Evolutionary conservation across 2,113 vertebrate species (phyloP).

Genomic region (Origma solitaria): DNA sequence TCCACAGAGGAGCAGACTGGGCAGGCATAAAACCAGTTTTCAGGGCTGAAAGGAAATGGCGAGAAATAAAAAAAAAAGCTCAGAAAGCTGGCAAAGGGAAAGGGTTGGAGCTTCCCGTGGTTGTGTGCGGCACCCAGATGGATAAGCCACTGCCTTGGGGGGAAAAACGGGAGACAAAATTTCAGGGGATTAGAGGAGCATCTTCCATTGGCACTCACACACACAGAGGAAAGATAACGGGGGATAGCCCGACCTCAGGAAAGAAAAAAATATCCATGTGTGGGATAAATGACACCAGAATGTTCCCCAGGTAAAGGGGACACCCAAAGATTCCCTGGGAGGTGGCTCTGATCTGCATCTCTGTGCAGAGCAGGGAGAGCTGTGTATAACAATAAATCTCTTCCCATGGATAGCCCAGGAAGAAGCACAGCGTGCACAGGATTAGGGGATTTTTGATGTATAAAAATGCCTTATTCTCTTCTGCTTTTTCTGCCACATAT

Average conservation of each 20-base stretch:
- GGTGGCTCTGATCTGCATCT: neutral
- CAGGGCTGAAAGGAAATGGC: neutral
- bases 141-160: neutral
- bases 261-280: rapidly evolving
- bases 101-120: neutral
- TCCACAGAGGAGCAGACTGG: neutral
- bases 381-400: neutral
- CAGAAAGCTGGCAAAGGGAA: neutral
- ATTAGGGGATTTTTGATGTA: neutral
- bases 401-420: neutral
- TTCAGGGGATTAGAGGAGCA: neutral
- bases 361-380: neutral
- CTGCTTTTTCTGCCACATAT: neutral
- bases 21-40: neutral
- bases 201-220: neutral
- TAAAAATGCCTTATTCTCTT: neutral
- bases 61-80: neutral
- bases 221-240: neutral
- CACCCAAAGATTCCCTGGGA: neutral
- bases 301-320: neutral
- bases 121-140: neutral
- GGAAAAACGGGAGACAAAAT: neutral
- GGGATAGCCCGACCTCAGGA: rapidly evolving
- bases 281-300: neutral
- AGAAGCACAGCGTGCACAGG: neutral